Evolutionary conservation across 2,888 invertebrate species (phyloP), one percentile per base, ranked within the genome.

Genomic region (Trichacis sp.): DNA sequence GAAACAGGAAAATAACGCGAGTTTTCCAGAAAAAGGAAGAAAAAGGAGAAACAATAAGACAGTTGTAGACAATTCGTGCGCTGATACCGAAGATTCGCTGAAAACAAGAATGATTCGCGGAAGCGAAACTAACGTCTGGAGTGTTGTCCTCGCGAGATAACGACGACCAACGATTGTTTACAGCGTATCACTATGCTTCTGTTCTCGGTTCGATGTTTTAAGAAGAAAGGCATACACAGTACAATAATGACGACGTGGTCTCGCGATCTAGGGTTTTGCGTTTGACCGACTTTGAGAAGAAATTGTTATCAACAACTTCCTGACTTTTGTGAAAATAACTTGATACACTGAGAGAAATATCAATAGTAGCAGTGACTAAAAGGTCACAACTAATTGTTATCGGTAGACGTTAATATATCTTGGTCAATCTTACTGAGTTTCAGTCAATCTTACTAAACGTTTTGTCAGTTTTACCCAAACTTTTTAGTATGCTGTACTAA

Each of bases 1-100:
- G 42, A 42, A 30, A 24, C 19, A 49, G 17, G 19, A 51, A 57
- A 49, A 43, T 49, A 49, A 43, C 38, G 18, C 15, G 45, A 36
- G 24, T 33, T 24, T 11, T 52, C 12, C 24, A 17, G 29, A 42
- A 43, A 40, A 46, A 15, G 12, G 40, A 43, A 45, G 33, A 46
- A 45, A 20, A 29, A 33, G 19, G 18, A 20, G 20, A 45, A 46
- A 54, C 33, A 36, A 38, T 36, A 20, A 19, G 57, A 54, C 9
- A 36, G 46, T 53, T 53, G 29, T 33, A 14, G 53, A 52, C 53
- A 24, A 24, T 24, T 5, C 24, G n/a, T n/a, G n/a, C n/a, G n/a
- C 18, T 45, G 47, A 59, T 64, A 64, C 55, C 43, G 59, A 52
- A 64, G 54, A 64, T 64, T 58, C 55, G 51, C 54, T 49, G 47